Base-by-base conservation (phyloP, 2,113 vertebrate genomes). In the Cephalopterus ornatus region DNA sequence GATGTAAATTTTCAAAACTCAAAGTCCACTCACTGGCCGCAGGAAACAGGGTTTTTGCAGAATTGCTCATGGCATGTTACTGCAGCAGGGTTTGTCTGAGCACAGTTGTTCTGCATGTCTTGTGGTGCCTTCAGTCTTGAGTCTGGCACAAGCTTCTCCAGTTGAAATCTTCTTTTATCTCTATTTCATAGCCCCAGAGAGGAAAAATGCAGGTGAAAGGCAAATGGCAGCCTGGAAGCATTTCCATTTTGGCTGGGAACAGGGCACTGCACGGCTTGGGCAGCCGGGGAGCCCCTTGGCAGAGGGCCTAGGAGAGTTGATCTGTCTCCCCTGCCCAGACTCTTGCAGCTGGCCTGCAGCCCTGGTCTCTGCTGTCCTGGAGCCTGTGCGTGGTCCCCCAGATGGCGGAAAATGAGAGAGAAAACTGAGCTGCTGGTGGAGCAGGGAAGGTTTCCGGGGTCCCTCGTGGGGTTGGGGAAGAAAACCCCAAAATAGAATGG, bases 331-430 rank as follows among this genome's bases (percentile, higher is more conserved):
- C 53, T 27, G 53, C 5, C 53, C 42, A 17, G 12, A 3, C 4
- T 46, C 10, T 1, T 14, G n/a, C 35, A n/a, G 62, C 20, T 5
- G 37, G 56, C 20, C 85, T n/a, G n/a, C 42, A 62, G 41, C 37
- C n/a, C 27, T 3, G 10, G 30, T 9, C 35, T 15, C 53, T 15
- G 61, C 55, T 3, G 0, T 52, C 74, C 52, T 6, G 28, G n/a
- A 26, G 37, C 18, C 8, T 5, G 11, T 5, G 13, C 0, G 0
- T 37, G 35, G 27, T 12, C 4, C 12, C 21, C 0, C 0, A 18
- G 27, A 20, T 0, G 9, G 11, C 1, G n/a, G 27, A 61, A 5
- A 50, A 39, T 0, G 2, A 28, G 17, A 33, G 35, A 81, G 33
- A 26, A 14, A 26, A 14, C 32, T 3, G 71, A 50, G 66, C 50